A percentile compares a stretch with the other conserved stretches of the same genome.
These are phyloP conservation scores for Apolygus lucorum DNA, from an alignment of 1,140 invertebrate genomes.

Conservation along the genomic window DNA sequence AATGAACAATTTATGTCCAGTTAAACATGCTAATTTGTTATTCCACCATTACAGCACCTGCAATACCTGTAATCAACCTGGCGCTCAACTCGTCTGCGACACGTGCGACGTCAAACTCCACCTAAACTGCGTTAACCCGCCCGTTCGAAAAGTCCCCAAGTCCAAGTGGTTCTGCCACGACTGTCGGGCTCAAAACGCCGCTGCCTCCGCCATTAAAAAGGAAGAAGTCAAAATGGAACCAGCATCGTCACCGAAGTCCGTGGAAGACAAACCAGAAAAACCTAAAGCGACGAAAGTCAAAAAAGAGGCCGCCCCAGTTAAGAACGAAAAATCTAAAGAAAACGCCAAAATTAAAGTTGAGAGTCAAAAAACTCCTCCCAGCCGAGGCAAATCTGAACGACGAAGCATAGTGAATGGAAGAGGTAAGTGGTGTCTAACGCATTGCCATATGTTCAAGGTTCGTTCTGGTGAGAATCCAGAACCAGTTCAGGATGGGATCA, in stretches of 20 bases:
- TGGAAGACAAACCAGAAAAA: too few species aligned
- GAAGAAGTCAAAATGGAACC: background rate
- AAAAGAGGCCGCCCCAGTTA: background rate
- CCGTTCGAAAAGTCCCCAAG: constrained; percentile 47
- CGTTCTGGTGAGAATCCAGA: too few species aligned
- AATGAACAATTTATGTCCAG: too few species aligned
- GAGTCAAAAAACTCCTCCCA: too few species aligned
- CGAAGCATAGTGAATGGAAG: too few species aligned
- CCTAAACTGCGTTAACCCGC: constrained; percentile 50
- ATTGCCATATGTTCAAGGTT: too few species aligned
- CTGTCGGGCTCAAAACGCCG: constrained; percentile 39
- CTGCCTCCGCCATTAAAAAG: background rate
- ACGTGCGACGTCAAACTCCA: constrained; percentile 48
- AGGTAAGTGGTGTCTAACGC: too few species aligned
- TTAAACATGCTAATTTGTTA: too few species aligned
- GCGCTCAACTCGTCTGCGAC: constrained; percentile 50
- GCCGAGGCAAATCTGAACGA: too few species aligned
- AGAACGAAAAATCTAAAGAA: background rate
- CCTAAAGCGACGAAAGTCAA: background rate
- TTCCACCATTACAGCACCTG: constrained; percentile 42
- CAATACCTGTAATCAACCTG: constrained; percentile 42
- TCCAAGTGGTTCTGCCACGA: constrained; percentile 50
- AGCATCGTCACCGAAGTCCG: background rate
- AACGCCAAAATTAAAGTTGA: too few species aligned
- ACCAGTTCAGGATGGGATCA: too few species aligned